Conservation (phyloP, 1,140 invertebrate species). For the Xylocopa sonorina region DNA sequence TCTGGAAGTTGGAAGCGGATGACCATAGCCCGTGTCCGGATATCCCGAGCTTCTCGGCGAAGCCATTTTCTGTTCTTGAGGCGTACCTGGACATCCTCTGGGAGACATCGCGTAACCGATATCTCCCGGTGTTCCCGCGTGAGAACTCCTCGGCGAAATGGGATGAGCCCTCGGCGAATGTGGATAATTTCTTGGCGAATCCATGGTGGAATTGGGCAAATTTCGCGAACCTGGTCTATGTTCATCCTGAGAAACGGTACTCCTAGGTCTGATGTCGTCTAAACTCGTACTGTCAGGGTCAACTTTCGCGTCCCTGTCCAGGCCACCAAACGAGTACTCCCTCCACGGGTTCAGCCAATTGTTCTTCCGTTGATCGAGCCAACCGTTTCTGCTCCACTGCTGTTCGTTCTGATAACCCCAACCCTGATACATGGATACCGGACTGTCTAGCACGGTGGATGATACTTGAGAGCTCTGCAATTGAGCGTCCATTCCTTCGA, state of each 20-base stretch:
- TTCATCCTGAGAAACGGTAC: constrained; percentile 77
- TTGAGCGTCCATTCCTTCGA: constrained; percentile 88
- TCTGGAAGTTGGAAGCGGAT: constrained; percentile 55
- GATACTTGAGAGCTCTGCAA: constrained; percentile 91
- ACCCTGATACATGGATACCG: constrained; percentile 83
- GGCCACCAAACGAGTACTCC: constrained; percentile 78
- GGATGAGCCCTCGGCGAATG: constrained; percentile 72
- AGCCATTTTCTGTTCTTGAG: constrained; percentile 69
- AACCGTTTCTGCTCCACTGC: constrained; percentile 75
- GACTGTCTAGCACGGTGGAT: constrained; percentile 90
- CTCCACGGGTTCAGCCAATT: constrained; percentile 83
- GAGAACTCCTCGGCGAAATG: constrained; percentile 74
- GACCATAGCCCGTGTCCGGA: constrained; percentile 60
- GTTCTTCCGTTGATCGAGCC: constrained; percentile 76
- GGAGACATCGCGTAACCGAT: constrained; percentile 64
- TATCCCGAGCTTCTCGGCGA: constrained; percentile 73
- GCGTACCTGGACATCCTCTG: constrained; percentile 65
- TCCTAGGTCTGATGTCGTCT: constrained; percentile 77
- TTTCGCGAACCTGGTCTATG: constrained; percentile 74
- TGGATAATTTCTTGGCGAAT: constrained; percentile 68
- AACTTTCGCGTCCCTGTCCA: constrained; percentile 83
- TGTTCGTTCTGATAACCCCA: constrained; percentile 80
- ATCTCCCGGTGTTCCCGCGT: constrained; percentile 68
- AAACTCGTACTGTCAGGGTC: constrained; percentile 86
- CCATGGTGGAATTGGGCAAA: constrained; percentile 70